Conservation (phyloP, 2,113 vertebrate species). For the Paralichthys olivaceus region DNA sequence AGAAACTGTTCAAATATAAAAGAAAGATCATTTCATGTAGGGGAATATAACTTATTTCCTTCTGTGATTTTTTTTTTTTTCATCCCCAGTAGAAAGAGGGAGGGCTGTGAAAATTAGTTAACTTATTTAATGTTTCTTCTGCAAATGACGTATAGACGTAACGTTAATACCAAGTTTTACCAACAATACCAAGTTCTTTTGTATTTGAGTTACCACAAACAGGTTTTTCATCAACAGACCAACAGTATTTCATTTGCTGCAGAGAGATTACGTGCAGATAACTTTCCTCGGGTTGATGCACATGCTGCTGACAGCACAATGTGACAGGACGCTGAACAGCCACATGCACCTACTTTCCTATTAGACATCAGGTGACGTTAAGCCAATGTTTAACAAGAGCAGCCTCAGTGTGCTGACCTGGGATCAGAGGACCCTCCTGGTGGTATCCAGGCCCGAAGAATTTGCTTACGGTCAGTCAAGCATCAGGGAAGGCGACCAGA, state of each 20-base stretch:
- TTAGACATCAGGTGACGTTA: slow-evolving; percentile 21
- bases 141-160: too few species aligned
- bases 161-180: too few species aligned
- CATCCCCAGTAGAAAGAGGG: too few species aligned
- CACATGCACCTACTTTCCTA: background rate
- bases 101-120: too few species aligned
- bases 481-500: slow-evolving; percentile 36
- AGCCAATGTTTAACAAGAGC: slow-evolving; percentile 27
- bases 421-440: background rate
- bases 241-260: too few species aligned
- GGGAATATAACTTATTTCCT: background rate
- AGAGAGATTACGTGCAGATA: background rate
- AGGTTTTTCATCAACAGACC: background rate
- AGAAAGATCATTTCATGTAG: too few species aligned
- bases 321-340: slow-evolving; percentile 13
- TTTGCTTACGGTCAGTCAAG: slow-evolving; percentile 30
- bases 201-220: too few species aligned
- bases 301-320: slow-evolving; percentile 19
- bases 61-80: background rate
- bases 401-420: background rate
- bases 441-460: slow-evolving; percentile 35
- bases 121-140: too few species aligned
- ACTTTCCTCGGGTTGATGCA: background rate
- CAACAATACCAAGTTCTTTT: too few species aligned
- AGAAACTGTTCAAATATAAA: too few species aligned